Conservation (phyloP, 2,113 vertebrate genomes). For the Scortum barcoo region DNA sequence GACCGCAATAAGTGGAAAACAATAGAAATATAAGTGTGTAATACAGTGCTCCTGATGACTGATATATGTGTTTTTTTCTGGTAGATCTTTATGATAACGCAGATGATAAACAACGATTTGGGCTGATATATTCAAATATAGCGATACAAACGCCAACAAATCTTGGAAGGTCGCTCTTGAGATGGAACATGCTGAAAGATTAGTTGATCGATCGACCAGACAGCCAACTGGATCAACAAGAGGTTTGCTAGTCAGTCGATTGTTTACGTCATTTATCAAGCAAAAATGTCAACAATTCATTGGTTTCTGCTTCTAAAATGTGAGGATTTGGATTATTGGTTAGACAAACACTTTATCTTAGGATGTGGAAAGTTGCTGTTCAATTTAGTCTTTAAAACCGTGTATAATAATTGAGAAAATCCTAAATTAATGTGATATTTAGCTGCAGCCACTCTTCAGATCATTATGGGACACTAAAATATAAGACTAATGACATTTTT, state of each 20-base stretch:
- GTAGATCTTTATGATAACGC: background rate
- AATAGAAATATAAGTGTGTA: background rate
- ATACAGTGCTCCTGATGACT: fast-evolving
- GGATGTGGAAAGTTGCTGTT: background rate
- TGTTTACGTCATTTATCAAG: background rate
- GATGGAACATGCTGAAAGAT: background rate
- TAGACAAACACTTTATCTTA: background rate
- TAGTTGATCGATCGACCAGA: background rate
- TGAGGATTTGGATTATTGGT: background rate
- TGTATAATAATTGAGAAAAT: background rate
- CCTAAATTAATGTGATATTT: background rate
- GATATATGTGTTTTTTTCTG: background rate
- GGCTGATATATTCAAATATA: background rate
- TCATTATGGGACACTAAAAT: background rate
- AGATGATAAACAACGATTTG: background rate
- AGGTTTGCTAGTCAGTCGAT: background rate
- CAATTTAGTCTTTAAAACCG: background rate
- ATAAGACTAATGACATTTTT: too few relatives aligned
- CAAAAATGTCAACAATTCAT: background rate
- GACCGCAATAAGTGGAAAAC: background rate
- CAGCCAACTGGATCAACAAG: background rate
- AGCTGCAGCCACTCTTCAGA: background rate
- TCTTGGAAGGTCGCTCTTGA: background rate
- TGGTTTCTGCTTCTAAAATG: background rate
- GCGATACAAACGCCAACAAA: background rate